A percentile compares a stretch with the other conserved stretches of the same genome.
phyloP scores from a whole-genome alignment of 2,888 invertebrate species.

The Chesias legatella region DNA sequence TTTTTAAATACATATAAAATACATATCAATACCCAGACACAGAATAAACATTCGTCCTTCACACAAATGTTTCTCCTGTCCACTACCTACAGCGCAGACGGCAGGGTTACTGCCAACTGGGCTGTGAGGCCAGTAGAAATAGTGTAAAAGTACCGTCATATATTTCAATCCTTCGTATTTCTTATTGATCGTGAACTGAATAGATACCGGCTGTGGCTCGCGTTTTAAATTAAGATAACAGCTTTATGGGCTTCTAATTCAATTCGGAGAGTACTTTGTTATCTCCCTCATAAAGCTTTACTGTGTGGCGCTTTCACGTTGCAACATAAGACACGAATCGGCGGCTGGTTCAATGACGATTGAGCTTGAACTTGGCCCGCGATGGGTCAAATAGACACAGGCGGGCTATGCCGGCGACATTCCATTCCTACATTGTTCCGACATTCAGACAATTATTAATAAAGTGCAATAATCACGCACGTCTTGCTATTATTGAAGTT shows the following conservation, averaged over 20 bases:
- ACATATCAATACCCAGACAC: no score
- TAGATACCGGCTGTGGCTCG: conserved; percentile 51
- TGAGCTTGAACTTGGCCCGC: conserved; percentile 64
- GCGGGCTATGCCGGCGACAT: conserved; percentile 32
- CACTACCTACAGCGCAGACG: no score
- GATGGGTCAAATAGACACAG: conserved; percentile 55
- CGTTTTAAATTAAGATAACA: conserved; percentile 68
- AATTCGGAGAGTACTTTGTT: conserved; percentile 53
- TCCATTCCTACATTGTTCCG: conserved; percentile 36
- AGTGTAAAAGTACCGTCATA: conserved; percentile 31
- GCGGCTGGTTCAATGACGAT: conserved; percentile 34
- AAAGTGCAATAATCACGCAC: conserved; percentile 35
- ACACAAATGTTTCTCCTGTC: no score
- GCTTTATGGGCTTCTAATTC: conserved; percentile 64
- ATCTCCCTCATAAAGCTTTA: conserved; percentile 51
- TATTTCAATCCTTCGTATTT: conserved; percentile 44
- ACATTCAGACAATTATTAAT: conserved; percentile 46
- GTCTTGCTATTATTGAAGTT: conserved; percentile 24
- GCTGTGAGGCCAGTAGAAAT: no score
- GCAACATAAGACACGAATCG: conserved; percentile 46
- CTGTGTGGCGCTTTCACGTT: conserved; percentile 49
- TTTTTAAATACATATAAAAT: no score
- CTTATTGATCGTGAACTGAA: conserved; percentile 48
- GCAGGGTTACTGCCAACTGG: no score
- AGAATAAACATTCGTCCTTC: no score